These are phyloP conservation scores for Botrylloides violaceus DNA, from an alignment of 23 tunicate genomes.

Conservation along the genomic window DNA sequence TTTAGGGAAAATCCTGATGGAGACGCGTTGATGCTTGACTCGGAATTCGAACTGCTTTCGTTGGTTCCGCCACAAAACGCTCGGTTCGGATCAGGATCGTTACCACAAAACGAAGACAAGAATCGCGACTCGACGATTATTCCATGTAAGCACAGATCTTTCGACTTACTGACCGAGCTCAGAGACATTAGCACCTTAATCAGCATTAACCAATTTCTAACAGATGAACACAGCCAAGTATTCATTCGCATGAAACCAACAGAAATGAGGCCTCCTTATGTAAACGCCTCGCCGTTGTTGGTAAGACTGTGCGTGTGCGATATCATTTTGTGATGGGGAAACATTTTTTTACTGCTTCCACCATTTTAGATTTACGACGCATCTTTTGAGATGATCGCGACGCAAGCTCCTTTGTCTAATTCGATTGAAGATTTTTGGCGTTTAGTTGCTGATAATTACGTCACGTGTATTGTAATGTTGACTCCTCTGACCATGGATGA, in stretches of 20 bases:
- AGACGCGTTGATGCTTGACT: constrained; percentile 22
- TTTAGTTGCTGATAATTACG: constrained; percentile 67
- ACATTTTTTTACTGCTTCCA: background rate
- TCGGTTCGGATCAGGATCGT: constrained; percentile 36
- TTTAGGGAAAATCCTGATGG: too few relatives aligned
- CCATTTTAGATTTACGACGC: constrained; percentile 62
- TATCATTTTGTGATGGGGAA: background rate
- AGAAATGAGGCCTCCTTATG: constrained; percentile 56
- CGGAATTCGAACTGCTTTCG: constrained; percentile 42
- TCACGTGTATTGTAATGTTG: constrained; percentile 64
- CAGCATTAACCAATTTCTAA: background rate
- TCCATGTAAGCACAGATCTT: constrained; percentile 42
- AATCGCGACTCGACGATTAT: constrained; percentile 59
- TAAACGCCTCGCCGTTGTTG: constrained; percentile 56
- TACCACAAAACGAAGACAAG: constrained; percentile 38
- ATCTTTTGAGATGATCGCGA: constrained; percentile 39
- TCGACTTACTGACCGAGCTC: background rate
- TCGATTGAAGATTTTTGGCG: constrained; percentile 84
- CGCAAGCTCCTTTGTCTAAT: constrained; percentile 59
- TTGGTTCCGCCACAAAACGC: constrained; percentile 34
- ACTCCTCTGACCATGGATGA: constrained; percentile 22
- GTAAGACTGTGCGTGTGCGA: constrained; percentile 1
- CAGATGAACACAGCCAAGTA: constrained; percentile 88
- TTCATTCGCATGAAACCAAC: constrained; percentile 62
- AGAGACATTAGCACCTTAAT: background rate